Evolutionary conservation across 2,113 vertebrate genomes (phyloP).

Genomic region (Oenanthe oenanthe): DNA sequence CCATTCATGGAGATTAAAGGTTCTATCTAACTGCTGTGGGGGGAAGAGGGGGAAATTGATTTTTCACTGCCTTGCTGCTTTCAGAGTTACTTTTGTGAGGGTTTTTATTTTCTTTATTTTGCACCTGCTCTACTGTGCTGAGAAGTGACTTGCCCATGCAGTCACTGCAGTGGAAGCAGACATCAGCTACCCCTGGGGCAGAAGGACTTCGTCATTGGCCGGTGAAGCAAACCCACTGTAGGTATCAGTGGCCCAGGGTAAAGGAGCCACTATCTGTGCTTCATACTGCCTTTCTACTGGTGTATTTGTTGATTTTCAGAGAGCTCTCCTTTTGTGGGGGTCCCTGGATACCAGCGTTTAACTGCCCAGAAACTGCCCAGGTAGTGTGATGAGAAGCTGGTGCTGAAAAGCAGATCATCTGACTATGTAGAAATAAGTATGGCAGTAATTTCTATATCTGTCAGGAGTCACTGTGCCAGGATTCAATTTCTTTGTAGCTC

Average conservation of each 20-base stretch:
- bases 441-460: background rate
- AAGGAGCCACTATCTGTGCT: background rate
- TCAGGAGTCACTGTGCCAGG: background rate
- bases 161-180: background rate
- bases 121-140: background rate
- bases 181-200: fast-evolving
- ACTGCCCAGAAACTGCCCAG: fast-evolving
- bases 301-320: background rate
- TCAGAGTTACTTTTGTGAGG: background rate
- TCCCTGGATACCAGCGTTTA: fast-evolving
- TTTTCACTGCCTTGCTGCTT: background rate
- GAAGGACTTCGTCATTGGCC: background rate
- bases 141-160: background rate
- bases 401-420: background rate
- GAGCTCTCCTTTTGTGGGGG: background rate
- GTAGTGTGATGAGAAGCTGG: fast-evolving
- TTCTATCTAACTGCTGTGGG: background rate
- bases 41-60: background rate
- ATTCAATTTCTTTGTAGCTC: background rate
- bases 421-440: background rate
- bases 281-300: background rate
- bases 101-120: background rate
- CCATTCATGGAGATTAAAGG: background rate
- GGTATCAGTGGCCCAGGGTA: too few relatives aligned
- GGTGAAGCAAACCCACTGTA: background rate